Evolutionary conservation across 2,797 vertebrate genomes (phyloP), one percentile per base, ranked within the genome.

Genomic region (Danio choprae): DNA sequence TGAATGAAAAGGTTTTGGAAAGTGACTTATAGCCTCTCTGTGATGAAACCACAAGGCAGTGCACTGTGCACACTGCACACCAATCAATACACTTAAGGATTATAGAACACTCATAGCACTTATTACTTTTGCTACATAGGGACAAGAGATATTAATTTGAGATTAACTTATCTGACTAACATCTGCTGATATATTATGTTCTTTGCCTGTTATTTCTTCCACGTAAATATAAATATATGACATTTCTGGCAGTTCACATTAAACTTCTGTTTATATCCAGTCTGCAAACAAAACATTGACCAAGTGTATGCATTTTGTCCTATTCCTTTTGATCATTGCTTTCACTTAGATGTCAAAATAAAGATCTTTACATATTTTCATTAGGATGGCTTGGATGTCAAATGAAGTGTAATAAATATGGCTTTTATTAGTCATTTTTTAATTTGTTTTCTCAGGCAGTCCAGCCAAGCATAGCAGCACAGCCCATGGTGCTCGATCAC

Each of bases 401-500:
- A 4, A 60, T 68, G 15, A 50, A 50, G 29, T 56, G 22, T 36
- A 15, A 18, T 22, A 29, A 41, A 15, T 40, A 38, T 63, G 51
- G 64, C n/a, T 68, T 59, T 59, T 13, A 79, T 51, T 20, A 62
- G 40, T 12, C 2, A 46, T 72, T 29, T 69, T 56, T 58, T 44
- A 20, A 0, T 73, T 12, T 80, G 4, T 69, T 63, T 53, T 75
- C 56, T 79, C 85, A 98, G 98, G 96, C 89, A 97, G 96, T 89
- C 95, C 96, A 4, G 90, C 93, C 88, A 99, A 98, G 88, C 94
- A 94, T 83, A 91, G 93, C 64, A 84, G 72, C 50, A 85, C 90
- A 60, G 91, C 92, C 75, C 98, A 96, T 4, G 95, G 96, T 68
- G 86, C 97, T 56, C 94, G 89, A 59, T 98, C 97, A 75, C 97